phyloP scores from a whole-genome alignment of 2,113 vertebrate species.

The Aphelocoma coerulescens region DNA sequence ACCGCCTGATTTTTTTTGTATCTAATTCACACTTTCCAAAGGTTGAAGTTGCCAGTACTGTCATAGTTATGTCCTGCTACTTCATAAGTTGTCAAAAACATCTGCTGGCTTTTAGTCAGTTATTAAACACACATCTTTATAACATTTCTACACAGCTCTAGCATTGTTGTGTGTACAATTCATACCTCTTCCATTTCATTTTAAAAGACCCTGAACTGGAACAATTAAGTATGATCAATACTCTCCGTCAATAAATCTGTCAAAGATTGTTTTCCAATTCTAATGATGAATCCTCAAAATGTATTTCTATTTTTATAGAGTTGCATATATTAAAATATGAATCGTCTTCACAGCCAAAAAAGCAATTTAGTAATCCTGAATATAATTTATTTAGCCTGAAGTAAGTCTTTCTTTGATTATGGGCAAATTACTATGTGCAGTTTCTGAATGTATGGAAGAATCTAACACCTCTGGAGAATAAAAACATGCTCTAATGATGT shows the following conservation, averaged over 20 bases:
- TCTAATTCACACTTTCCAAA: neutral
- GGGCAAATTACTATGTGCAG: neutral
- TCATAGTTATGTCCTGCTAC: neutral
- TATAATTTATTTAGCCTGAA: neutral
- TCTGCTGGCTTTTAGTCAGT: neutral
- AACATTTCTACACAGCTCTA: neutral
- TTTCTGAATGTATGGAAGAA: neutral
- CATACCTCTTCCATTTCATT: neutral
- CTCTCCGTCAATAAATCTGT: neutral
- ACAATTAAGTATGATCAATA: neutral
- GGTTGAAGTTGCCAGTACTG: neutral
- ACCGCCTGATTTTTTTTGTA: neutral
- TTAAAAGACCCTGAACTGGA: neutral
- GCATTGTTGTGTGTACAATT: neutral
- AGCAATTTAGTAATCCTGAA: neutral
- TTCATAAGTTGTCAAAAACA: neutral
- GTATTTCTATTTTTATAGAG: slow-evolving; percentile 23
- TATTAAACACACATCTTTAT: neutral
- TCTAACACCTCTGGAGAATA: neutral
- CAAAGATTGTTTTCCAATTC: slow-evolving; percentile 7
- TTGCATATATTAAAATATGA: slow-evolving; percentile 27
- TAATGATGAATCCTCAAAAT: slow-evolving; percentile 9
- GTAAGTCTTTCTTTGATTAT: neutral
- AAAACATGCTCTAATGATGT: neutral
- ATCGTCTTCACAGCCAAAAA: neutral